These are phyloP conservation scores for Molothrus ater DNA, from an alignment of 2,797 vertebrate species.

Conservation along the genomic window DNA sequence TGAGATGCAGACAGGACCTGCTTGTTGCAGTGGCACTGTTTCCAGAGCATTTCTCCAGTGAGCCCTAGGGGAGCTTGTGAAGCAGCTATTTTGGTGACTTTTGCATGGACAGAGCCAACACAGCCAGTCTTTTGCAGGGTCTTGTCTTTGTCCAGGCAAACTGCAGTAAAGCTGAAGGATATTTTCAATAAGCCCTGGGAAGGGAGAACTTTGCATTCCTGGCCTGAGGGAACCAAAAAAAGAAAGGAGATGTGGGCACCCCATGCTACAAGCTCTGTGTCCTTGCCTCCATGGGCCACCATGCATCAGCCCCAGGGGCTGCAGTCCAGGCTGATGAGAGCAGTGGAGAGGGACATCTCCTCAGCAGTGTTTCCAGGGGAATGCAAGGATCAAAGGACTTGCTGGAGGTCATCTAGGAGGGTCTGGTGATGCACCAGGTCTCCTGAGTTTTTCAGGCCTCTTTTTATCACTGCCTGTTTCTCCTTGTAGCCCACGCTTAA, in stretches of 20 bases:
- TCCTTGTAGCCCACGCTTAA: neutral
- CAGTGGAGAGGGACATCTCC: neutral
- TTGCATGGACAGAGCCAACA: neutral
- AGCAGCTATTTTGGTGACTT: neutral
- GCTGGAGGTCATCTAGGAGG: neutral
- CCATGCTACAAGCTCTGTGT: neutral
- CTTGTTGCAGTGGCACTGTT: neutral
- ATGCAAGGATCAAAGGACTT: conserved; percentile 13
- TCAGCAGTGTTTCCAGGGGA: neutral
- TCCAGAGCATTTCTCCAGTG: neutral
- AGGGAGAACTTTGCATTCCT: rapidly evolving
- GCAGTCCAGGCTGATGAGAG: neutral
- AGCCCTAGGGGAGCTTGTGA: neutral
- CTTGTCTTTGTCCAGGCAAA: neutral
- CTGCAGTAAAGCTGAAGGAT: neutral
- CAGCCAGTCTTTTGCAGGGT: neutral
- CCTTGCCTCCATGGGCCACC: neutral
- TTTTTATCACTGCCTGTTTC: neutral
- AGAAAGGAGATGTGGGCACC: neutral
- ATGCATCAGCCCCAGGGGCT: rapidly evolving
- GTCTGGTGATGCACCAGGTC: neutral
- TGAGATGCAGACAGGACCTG: neutral
- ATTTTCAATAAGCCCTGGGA: neutral
- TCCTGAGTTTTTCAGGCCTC: conserved; percentile 15
- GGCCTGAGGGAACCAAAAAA: neutral